These are phyloP conservation scores for Zeuzera pyrina DNA, from an alignment of 2,888 invertebrate species.

Conservation along the genomic window DNA sequence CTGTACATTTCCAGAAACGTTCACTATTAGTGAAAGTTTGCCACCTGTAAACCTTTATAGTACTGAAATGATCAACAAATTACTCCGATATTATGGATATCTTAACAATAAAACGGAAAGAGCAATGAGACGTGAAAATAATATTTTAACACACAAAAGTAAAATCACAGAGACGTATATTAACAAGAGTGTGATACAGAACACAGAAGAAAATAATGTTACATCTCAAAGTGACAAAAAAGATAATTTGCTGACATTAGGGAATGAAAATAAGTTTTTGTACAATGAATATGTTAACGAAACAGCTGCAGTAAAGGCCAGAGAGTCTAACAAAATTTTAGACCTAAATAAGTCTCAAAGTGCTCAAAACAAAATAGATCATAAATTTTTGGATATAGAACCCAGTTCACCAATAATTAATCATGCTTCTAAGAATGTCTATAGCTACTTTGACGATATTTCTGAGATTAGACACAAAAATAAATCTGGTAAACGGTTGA, in stretches of 20 bases:
- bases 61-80: conserved; percentile 67
- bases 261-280: conserved; percentile 33
- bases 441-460: conserved; percentile 17
- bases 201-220: conserved; percentile 21
- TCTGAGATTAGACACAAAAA: conserved; percentile 26
- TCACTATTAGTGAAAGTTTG: conserved; percentile 63
- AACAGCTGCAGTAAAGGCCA: conserved; percentile 33
- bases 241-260: conserved; percentile 15
- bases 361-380: conserved; percentile 42
- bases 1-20: conserved; percentile 65
- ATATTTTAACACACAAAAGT: conserved; percentile 20
- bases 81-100: conserved; percentile 60
- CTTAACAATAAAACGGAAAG: conserved; percentile 60
- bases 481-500: conserved; percentile 47
- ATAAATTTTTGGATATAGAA: conserved; percentile 42
- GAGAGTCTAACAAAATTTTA: conserved; percentile 40
- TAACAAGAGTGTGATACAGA: conserved; percentile 17
- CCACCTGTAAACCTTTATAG: conserved; percentile 66
- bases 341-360: conserved; percentile 50
- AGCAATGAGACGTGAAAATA: conserved; percentile 29
- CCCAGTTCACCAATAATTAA: conserved; percentile 24
- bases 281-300: conserved; percentile 40
- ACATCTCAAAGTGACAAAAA: conserved; percentile 10
- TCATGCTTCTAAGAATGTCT: conserved; percentile 27
- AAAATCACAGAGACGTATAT: conserved; percentile 13